Evolutionary conservation across 1,140 invertebrate species (phyloP), one percentile per base, ranked within the genome.

Genomic region (Ridgeia piscesae): DNA sequence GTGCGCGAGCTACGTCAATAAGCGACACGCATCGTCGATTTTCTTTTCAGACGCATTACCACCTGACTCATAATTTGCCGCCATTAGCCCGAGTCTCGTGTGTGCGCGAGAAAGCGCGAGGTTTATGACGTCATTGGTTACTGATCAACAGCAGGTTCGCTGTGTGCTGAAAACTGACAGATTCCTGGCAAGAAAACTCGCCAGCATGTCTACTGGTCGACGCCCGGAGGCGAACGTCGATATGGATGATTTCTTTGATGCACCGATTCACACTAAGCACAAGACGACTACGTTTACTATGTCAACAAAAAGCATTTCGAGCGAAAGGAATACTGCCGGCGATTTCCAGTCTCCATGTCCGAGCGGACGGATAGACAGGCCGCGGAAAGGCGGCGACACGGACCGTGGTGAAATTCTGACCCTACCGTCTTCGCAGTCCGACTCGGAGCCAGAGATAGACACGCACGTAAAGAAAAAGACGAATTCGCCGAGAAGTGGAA

Each of bases 121-220:
- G 27, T 77, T 14, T 77, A 77, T 77, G 58, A 77, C 58, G 58
- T 77, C 58, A 77, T 77, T 77, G 58, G 58, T 77, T 77, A 77
- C 58, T 77, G 58, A 77, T 77, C 58, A 77, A 77, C 58, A 77
- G 58, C 58, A 31, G 58, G 27, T 27, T 77, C 42, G 42, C 42
- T 11, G 42, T 11, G 42, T 6, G 42, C 42, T 42, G 42, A 42
- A 42, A 9, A 77, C 17, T 77, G 58, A 77, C 58, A 77, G 58
- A 77, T 77, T 77, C 58, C 58, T 77, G 58, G 58, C 58, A 77
- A 77, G 58, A 77, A 77, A 77, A 77, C 58, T 77, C 58, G 58
- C 0, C 58, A 77, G 58, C 27, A 77, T 77, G 58, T 77, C 58
- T 77, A 31, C 17, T 77, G 17, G 58, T 77, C 17, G 58, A 77